A percentile compares a stretch with the other conserved stretches of the same genome.
These are phyloP conservation scores for Paraescarpia echinospica DNA, from an alignment of 1,140 invertebrate species.

Conservation along the genomic window DNA sequence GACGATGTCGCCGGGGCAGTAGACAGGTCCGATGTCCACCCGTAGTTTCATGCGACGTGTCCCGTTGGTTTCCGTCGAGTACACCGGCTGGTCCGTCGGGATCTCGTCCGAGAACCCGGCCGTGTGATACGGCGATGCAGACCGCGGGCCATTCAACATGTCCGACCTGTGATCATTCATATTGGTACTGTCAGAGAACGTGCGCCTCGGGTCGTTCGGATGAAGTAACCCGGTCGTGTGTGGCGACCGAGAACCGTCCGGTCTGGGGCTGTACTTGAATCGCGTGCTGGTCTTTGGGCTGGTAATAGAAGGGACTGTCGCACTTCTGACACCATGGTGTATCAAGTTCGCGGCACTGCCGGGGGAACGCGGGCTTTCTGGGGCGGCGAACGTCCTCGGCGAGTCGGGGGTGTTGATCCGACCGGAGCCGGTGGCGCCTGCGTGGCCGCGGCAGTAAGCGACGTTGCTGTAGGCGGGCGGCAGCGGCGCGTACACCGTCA, in stretches of 20 bases:
- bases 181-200: conserved; percentile 3
- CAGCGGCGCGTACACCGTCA: conserved; percentile 58
- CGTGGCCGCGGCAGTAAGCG: background rate
- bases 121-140: background rate
- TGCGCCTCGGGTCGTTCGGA: background rate
- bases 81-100: conserved; percentile 4
- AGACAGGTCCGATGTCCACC: conserved; percentile 22
- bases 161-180: background rate
- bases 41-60: conserved; percentile 11
- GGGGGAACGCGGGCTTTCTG: background rate
- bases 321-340: background rate
- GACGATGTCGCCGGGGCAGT: conserved; percentile 27
- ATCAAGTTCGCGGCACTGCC: background rate
- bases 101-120: background rate
- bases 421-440: background rate
- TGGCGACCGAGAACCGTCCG: background rate
- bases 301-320: background rate
- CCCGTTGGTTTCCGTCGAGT: conserved; percentile 7
- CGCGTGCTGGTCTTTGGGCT: background rate
- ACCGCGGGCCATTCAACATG: background rate
- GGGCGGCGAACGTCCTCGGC: background rate
- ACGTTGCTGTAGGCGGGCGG: conserved; percentile 34
- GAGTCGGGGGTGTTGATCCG: background rate
- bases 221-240: background rate
- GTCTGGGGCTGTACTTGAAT: background rate